Conservation (phyloP, 2,888 invertebrate species). For the Tipula confusa region DNA sequence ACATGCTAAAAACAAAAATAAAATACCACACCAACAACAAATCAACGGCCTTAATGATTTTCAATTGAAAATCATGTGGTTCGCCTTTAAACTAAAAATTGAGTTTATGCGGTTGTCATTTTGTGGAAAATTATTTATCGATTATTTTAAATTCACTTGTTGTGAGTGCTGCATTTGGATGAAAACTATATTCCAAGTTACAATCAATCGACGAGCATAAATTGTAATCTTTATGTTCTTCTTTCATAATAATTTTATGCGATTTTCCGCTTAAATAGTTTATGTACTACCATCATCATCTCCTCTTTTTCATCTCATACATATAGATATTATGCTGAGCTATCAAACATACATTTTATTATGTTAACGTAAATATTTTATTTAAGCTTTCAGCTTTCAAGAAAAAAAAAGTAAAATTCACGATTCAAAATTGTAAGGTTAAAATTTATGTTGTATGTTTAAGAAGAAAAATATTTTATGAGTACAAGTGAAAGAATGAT, state of each 20-base stretch:
- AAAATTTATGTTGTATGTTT: conserved; percentile 7
- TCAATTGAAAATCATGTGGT: background rate
- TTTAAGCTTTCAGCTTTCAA: background rate
- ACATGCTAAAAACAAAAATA: background rate
- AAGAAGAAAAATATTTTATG: background rate
- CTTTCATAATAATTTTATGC: background rate
- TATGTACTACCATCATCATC: too few species aligned
- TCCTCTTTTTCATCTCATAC: background rate
- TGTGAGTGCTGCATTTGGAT: background rate
- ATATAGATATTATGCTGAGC: background rate
- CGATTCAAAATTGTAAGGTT: background rate
- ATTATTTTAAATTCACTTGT: background rate
- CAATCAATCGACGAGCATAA: background rate
- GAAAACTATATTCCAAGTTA: background rate
- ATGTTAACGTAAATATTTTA: background rate
- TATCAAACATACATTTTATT: background rate
- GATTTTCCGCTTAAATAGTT: background rate
- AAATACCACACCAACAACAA: background rate
- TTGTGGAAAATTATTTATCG: background rate
- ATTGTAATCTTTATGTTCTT: conserved; percentile 3
- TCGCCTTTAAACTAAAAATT: background rate
- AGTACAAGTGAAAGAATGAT: background rate
- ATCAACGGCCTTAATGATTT: background rate
- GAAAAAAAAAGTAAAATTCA: background rate
- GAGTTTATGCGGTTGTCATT: background rate